Percentiles rank a stretch among this genome's conserved stretches.
Conservation (phyloP, 2,113 vertebrate genomes). For the Camelus bactrianus region DNA sequence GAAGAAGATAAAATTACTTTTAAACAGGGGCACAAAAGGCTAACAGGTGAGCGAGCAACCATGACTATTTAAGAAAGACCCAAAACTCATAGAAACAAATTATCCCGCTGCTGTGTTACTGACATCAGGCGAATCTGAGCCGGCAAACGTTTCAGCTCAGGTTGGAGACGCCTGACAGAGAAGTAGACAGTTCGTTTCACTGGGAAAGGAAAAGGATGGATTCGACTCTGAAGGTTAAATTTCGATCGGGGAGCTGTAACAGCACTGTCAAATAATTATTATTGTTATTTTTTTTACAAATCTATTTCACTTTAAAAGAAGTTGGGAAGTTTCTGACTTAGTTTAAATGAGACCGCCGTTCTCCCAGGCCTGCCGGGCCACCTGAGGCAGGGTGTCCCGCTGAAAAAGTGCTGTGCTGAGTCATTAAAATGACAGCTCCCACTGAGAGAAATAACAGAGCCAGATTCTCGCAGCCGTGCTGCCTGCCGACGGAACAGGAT, state of each 20-base stretch:
- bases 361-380: conserved; percentile 74
- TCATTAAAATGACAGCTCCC: conserved; percentile 77
- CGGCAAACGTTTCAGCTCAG: not conserved
- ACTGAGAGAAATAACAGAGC: conserved; percentile 69
- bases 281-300: conserved; percentile 83
- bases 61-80: not conserved
- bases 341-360: conserved; percentile 78
- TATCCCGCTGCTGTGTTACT: not conserved
- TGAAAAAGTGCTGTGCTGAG: conserved; percentile 60
- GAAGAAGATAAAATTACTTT: conserved; percentile 11
- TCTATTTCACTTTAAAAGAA: conserved; percentile 78
- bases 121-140: not conserved
- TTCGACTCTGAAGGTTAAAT: conserved; percentile 72
- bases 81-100: not conserved
- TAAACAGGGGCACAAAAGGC: not conserved
- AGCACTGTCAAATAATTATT: conserved; percentile 75
- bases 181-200: conserved; percentile 47
- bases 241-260: conserved; percentile 64
- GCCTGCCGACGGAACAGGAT: not conserved
- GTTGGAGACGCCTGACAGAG: conserved; percentile 26
- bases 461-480: conserved; percentile 41
- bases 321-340: conserved; percentile 75
- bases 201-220: not conserved
- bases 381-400: conserved; percentile 75
- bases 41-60: not conserved